Base-by-base conservation (phyloP, 2,797 vertebrate genomes). In the Mycteria americana region DNA sequence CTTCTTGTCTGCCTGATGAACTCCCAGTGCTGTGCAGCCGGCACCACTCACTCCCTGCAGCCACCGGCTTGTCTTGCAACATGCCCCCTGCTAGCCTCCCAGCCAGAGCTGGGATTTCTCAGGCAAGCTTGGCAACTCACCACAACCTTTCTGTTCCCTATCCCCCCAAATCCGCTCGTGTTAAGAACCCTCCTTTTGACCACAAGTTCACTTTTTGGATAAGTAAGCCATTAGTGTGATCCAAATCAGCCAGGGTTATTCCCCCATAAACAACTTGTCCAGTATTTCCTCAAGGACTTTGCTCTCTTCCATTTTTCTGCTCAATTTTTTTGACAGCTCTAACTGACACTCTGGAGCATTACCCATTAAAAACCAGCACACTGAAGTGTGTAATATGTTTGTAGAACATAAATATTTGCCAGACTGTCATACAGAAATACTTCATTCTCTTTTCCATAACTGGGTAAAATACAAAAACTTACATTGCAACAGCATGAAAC, bases 221-320 rank as follows among this genome's bases (percentile, higher is more conserved):
- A 59, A 88, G 37, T 0, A 8, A 50, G 18, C 48, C 64, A 54
- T 80, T 28, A 86, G 28, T 10, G 31, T n/a, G 79, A 94, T 51
- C 56, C 75, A 70, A 82, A 69, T 27, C 78, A 91, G 74, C 13
- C 82, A 21, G 27, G 57, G 88, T 74, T 81, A 86, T 74, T 96
- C 53, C 79, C 41, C 92, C 62, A 50, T 57, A 86, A 94, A 93
- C 79, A 93, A 48, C 30, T 28, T 22, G 11, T 48, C 73, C 88
- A 62, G 17, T 17, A 16, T 72, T 95, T 97, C 94, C 89, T 97
- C 78, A 31, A 87, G 93, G 85, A 74, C 81, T 96, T 85, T 85
- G 85, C 78, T 88, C 89, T 74, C 75, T 73, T 41, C 72, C 39
- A 59, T 82, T 87, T 91, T 85, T 53, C 81, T 54, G 33, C 88